Evolutionary conservation across 2,888 invertebrate genomes (phyloP).

Genomic region (Dryocosmus kuriphilus): DNA sequence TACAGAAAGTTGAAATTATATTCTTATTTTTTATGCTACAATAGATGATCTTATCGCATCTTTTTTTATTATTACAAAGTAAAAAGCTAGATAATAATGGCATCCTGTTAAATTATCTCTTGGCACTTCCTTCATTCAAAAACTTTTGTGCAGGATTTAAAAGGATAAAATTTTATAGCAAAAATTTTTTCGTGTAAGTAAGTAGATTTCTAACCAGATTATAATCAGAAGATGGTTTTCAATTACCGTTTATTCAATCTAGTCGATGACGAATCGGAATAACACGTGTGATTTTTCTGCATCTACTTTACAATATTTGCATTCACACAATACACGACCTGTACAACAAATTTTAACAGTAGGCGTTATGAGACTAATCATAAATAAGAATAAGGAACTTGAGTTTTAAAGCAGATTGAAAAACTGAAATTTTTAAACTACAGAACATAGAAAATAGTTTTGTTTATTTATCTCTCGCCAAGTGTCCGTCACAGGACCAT

Average conservation of each 20-base stretch:
- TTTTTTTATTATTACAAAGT: not conserved
- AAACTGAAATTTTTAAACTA: not conserved
- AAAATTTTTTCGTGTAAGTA: not conserved
- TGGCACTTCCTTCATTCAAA: not conserved
- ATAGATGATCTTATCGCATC: not conserved
- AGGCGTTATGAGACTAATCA: not conserved
- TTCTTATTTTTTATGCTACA: not conserved
- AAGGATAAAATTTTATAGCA: not conserved
- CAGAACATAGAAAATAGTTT: not conserved
- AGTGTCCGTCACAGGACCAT: not conserved
- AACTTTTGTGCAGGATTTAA: too few relatives aligned
- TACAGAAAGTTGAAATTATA: not conserved
- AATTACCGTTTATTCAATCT: slow-evolving; percentile 20
- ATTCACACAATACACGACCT: not conserved
- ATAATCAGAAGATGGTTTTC: slow-evolving; percentile 39
- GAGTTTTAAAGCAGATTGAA: not conserved
- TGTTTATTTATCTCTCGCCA: not conserved
- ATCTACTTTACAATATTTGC: slow-evolving; percentile 14
- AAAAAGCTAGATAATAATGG: not conserved
- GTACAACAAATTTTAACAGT: not conserved
- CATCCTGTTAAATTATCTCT: not conserved
- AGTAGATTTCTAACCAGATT: slow-evolving; percentile 1
- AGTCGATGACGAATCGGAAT: slow-evolving; percentile 26
- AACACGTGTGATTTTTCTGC: not conserved
- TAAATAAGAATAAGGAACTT: not conserved